A percentile compares a stretch with the other conserved stretches of the same genome.
These are phyloP conservation scores for Macrobrachium nipponense DNA, from an alignment of 1,140 invertebrate species.

Conservation along the genomic window DNA sequence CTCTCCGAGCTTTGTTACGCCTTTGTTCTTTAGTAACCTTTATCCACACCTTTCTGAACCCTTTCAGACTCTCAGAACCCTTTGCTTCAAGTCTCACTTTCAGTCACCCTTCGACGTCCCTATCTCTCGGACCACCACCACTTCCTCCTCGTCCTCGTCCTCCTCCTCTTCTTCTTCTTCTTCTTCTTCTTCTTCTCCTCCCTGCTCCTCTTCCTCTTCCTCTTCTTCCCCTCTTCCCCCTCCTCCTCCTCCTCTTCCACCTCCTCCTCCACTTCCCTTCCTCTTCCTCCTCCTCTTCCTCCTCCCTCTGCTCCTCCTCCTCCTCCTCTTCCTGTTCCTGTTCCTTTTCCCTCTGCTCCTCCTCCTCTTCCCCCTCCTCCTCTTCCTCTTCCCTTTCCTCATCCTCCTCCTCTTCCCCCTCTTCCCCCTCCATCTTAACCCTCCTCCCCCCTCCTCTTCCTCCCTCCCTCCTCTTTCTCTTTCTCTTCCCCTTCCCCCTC, in stretches of 20 bases:
- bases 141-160: background rate
- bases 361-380: background rate
- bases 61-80: background rate
- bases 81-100: background rate
- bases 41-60: too few relatives aligned
- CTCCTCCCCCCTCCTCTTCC: background rate
- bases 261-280: background rate
- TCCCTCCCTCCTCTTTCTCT: slow-evolving; percentile 1
- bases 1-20: too few relatives aligned
- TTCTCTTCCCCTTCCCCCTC: background rate
- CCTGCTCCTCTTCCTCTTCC: too few relatives aligned
- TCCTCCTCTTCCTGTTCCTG: background rate
- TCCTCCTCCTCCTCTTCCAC: background rate
- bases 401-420: background rate
- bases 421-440: background rate
- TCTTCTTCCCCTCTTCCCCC: background rate
- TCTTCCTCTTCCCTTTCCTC: background rate
- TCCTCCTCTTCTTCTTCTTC: too few relatives aligned
- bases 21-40: too few relatives aligned
- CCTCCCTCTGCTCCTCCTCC: background rate
- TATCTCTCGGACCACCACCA: background rate
- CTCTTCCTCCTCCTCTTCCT: background rate
- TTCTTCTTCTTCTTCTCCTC: too few relatives aligned
- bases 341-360: too few relatives aligned
- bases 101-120: background rate